Base-by-base conservation (phyloP, 1,140 invertebrate genomes). In the Pomacea maculata region DNA sequence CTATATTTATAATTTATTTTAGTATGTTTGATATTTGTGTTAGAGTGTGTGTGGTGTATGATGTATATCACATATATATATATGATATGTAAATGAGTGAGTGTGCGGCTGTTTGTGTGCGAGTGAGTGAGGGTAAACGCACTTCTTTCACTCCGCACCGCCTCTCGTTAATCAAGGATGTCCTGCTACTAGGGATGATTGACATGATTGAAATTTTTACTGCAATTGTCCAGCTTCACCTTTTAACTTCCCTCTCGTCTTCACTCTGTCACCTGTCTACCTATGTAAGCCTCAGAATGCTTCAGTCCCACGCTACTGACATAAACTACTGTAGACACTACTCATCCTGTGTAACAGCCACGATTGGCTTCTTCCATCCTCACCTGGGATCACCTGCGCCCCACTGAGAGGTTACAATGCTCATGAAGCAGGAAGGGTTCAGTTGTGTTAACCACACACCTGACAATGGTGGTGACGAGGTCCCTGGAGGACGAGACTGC, bases 81-180 rank as follows among this genome's bases (percentile, higher is more conserved):
- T 75, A 57, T 75, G 25, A 54, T 74, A 34, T 74, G 72, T 52
- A 34, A 12, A 10, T 52, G 29, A 6, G 45, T 52, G 45, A 12
- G 72, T 52, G 72, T 74, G 72, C 10, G 72, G 57, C 5, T 45
- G 72, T 74, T 1, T 52, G 72, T 74, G 72, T 52, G 72, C 52
- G 34, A 52, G 34, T 74, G 72, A 17, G 15, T 74, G 45, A 52
- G 15, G 11, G 15, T 74, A 17, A 52, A 19, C n/a, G 10, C 52
- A 15, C 6, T 11, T 52, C 19, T 14, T 15, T 17, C 5, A 52
- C 29, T 10, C 15, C 14, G 4, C 12, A 5, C 12, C 12, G 19
- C 14, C n/a, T 29, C n/a, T 71, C 7, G 3, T 15, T 11, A 29
- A 29, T 14, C 15, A 15, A 5, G 5, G 12, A 19, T 25, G 25